Conservation (phyloP, 2,113 vertebrate genomes). For the Cairina moschata region DNA sequence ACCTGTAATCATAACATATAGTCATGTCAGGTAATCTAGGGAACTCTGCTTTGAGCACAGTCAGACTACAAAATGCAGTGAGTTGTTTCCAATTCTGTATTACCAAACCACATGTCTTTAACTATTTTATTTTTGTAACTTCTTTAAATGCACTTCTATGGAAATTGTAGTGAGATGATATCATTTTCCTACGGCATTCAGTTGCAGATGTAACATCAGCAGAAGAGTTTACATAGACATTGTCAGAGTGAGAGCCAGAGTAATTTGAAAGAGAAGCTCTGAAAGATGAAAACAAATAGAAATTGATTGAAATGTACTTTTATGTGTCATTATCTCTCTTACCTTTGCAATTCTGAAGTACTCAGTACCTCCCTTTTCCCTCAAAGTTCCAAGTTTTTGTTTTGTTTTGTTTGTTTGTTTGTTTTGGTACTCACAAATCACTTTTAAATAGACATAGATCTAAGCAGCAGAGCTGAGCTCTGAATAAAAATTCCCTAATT, state of each 20-base stretch:
- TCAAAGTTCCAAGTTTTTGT: not conserved
- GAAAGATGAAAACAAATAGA: slow-evolving; percentile 10
- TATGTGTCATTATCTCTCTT: not conserved
- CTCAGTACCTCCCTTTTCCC: not conserved
- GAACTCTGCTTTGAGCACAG: slow-evolving; percentile 44
- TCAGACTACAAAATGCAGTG: not conserved
- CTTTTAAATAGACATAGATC: slow-evolving; percentile 32
- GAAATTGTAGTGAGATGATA: not conserved
- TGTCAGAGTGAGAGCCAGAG: not conserved
- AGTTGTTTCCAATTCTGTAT: not conserved
- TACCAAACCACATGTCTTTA: not conserved
- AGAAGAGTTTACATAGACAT: not conserved
- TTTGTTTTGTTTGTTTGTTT: not conserved
- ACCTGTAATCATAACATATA: slow-evolving; percentile 48
- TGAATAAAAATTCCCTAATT: slow-evolving; percentile 30
- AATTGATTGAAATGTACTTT: slow-evolving; percentile 35
- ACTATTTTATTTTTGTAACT: slow-evolving; percentile 13
- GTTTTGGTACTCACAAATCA: slow-evolving; percentile 10
- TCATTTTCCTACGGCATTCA: not conserved
- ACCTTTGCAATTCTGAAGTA: slow-evolving; percentile 3
- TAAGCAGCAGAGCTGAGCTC: not conserved
- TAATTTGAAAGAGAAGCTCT: slow-evolving; percentile 1
- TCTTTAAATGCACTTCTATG: not conserved
- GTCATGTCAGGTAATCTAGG: slow-evolving; percentile 50
- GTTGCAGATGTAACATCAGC: not conserved